Evolutionary conservation across 2,113 vertebrate genomes (phyloP).

Genomic region (Drymodes brunneopygia): DNA sequence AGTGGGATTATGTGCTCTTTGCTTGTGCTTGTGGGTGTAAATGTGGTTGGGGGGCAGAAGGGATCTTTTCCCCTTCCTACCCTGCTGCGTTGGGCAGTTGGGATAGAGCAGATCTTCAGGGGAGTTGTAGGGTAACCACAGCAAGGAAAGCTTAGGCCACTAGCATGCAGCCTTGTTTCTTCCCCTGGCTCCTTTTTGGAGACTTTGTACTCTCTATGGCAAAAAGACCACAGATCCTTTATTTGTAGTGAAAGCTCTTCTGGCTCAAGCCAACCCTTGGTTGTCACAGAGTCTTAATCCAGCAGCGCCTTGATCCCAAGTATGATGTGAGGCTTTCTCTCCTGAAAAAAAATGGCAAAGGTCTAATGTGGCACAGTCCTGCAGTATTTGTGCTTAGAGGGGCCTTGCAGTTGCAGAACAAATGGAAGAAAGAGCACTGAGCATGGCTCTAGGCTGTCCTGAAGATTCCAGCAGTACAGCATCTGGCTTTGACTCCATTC

Average conservation of each 20-base stretch:
- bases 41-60: not conserved
- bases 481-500: not conserved
- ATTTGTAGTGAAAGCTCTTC: not conserved
- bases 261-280: not conserved
- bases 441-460: not conserved
- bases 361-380: not conserved
- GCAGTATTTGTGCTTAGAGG: not conserved
- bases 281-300: not conserved
- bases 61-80: not conserved
- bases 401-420: not conserved
- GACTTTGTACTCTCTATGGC: not conserved
- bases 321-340: not conserved
- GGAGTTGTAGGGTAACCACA: not conserved
- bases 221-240: not conserved
- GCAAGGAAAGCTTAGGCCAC: not conserved
- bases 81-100: not conserved
- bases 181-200: not conserved
- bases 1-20: not conserved
- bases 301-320: not conserved
- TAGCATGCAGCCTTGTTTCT: not conserved
- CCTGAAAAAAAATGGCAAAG: not conserved
- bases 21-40: not conserved
- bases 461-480: not conserved
- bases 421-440: not conserved
- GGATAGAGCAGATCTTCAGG: not conserved